Evolutionary conservation across 35 echinoderm and acorn worm species (phyloP), one percentile per base, ranked within the genome.

Genomic region (Chiridota heheva): DNA sequence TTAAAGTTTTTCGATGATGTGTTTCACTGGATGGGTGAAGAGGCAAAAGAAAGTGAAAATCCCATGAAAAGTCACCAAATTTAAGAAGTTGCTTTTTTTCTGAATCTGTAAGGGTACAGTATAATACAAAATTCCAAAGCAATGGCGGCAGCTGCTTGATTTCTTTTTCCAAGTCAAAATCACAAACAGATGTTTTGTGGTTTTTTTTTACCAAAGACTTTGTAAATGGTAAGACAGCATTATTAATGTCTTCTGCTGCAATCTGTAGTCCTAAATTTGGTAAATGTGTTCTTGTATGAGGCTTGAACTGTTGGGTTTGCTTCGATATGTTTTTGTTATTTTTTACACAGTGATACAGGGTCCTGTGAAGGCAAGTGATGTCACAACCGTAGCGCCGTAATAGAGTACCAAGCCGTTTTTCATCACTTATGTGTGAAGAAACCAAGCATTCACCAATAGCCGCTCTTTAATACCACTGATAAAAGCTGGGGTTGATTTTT

Each of bases 121-220:
- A 44, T n/a, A n/a, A n/a, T 3, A 72, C 69, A 72, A 43, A 72
- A 12, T 72, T 72, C 69, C 69, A 72, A 40, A 72, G 31, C 31
- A 72, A 44, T 72, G 69, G 40, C 2, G 40, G 40, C 33, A 45
- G 31, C 17, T 45, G 43, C 3, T 7, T 2, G 49, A 72, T 72
- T 72, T 72, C 41, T 7, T 7, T 44, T 27, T 15, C 15, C 30
- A 44, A 72, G 3, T 45, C 3, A 40, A 5, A 18, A 45, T 16
- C 24, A 18, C 43, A 1, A 15, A 44, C 43, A 1, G 69, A 72
- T 5, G 40, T 45, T 72, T 3, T 42, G 37, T 3, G 2, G 29
- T 18, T 40, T 72, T 43, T 40, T 27, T 44, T 13, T 18, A 10
- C 41, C 43, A 29, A 72, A 8, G 15, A 37, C 44, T 70, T 10